Percentiles rank a stretch among this genome's conserved stretches.
Conservation (phyloP, 64 coral and sea anemone species). For the Stichodactyla mertensii region DNA sequence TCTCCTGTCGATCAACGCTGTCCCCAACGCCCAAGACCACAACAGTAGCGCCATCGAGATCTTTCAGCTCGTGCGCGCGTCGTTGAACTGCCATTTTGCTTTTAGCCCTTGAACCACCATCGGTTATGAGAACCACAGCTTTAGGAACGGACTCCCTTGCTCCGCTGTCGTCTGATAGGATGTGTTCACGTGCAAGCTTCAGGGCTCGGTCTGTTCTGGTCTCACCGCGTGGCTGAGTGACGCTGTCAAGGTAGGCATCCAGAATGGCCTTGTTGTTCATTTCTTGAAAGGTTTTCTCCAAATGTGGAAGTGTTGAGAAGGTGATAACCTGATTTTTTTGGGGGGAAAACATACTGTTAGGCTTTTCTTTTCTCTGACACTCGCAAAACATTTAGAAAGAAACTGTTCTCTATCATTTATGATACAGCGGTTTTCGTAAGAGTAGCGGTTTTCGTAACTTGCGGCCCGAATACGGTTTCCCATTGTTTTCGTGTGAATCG, state of each 20-base stretch:
- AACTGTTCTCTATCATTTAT: no score
- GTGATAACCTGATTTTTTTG: constrained; percentile 29
- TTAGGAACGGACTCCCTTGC: constrained; percentile 62
- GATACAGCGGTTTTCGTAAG: no score
- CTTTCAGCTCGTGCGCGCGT: constrained; percentile 80
- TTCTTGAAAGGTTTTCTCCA: constrained; percentile 79
- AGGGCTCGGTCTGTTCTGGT: constrained; percentile 82
- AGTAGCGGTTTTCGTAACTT: no score
- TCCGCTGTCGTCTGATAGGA: constrained; percentile 33
- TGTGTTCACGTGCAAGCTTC: constrained; percentile 53
- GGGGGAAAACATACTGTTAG: neutral
- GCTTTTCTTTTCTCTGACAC: neutral
- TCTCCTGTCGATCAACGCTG: constrained; percentile 70
- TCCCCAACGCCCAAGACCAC: constrained; percentile 84
- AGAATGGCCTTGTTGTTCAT: constrained; percentile 41
- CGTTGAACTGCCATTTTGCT: constrained; percentile 62
- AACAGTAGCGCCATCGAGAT: constrained; percentile 80
- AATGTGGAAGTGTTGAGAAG: constrained; percentile 68
- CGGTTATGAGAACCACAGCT: constrained; percentile 70
- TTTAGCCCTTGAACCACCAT: constrained; percentile 62
- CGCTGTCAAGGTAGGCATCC: constrained; percentile 61
- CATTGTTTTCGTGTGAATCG: no score
- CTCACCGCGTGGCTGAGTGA: constrained; percentile 76
- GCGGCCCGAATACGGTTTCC: no score
- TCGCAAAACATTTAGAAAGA: no score